phyloP scores from a whole-genome alignment of 2,888 invertebrate genomes.

The Calliphora vomitoria region DNA sequence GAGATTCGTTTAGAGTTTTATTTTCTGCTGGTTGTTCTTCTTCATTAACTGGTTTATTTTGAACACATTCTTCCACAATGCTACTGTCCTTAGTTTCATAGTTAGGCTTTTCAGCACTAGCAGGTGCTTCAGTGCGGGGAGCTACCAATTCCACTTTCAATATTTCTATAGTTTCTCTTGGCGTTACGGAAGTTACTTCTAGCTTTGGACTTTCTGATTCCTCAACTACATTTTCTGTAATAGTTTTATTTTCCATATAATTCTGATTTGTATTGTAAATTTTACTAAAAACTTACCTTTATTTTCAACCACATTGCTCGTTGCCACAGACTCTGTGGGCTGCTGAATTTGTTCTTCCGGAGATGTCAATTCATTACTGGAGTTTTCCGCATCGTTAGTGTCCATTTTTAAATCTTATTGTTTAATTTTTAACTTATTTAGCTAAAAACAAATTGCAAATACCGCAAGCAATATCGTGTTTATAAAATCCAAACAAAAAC shows the following conservation, averaged over 20 bases:
- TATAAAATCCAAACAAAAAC: conserved; percentile 48
- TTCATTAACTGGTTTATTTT: background rate
- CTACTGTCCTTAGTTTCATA: background rate
- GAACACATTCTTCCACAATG: background rate
- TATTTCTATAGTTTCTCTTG: conserved; percentile 48
- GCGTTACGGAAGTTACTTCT: background rate
- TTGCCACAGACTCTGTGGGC: too few species aligned
- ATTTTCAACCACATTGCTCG: background rate
- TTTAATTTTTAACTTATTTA: too few species aligned
- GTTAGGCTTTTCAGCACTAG: background rate
- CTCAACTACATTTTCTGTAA: background rate
- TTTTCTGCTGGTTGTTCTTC: background rate
- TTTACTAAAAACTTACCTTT: conserved; percentile 7
- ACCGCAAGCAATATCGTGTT: conserved; percentile 1
- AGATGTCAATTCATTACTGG: background rate
- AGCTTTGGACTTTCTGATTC: background rate
- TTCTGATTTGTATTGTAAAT: background rate
- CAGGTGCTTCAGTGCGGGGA: background rate
- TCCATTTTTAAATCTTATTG: conserved; percentile 17
- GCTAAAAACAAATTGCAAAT: background rate
- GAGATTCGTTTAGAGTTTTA: background rate
- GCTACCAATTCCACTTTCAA: conserved; percentile 40
- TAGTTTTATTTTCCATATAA: background rate
- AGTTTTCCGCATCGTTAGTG: background rate
- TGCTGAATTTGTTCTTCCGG: background rate